phyloP scores from a whole-genome alignment of 2,113 vertebrate species.

The Nyctibius bracteatus region DNA sequence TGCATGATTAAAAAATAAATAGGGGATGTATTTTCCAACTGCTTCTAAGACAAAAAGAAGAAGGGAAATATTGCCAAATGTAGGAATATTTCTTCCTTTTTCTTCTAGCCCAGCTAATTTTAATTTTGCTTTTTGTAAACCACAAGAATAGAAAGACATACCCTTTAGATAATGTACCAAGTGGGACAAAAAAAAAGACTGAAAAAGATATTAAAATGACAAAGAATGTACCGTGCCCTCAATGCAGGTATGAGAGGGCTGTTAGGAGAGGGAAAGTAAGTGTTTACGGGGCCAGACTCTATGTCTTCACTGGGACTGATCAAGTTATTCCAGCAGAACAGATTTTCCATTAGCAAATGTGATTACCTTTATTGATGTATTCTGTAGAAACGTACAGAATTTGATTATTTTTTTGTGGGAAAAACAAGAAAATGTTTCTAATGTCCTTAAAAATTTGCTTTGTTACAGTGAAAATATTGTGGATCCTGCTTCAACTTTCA shows the following conservation, averaged over 20 bases:
- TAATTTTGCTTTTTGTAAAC: not conserved
- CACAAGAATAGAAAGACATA: not conserved
- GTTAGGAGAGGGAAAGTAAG: not conserved
- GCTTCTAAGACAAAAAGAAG: not conserved
- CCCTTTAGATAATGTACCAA: not conserved
- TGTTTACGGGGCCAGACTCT: not conserved
- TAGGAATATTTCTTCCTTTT: not conserved
- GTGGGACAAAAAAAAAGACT: not conserved
- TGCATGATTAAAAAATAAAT: constrained; percentile 33
- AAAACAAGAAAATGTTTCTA: not conserved
- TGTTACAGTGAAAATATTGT: not conserved
- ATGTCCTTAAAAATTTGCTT: not conserved
- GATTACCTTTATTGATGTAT: not conserved
- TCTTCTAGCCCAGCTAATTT: not conserved
- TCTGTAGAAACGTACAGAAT: not conserved
- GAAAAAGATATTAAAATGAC: not conserved
- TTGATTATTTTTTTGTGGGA: not conserved
- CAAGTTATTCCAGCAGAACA: not conserved
- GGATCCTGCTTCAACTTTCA: not conserved
- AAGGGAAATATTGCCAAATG: not conserved
- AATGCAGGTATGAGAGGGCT: not conserved
- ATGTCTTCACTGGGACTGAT: not conserved
- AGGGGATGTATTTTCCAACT: not conserved
- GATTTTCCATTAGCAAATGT: constrained; percentile 21
- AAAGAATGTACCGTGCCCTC: not conserved